Conservation (phyloP, 2,113 vertebrate genomes). For the Cygnus buccinator region DNA sequence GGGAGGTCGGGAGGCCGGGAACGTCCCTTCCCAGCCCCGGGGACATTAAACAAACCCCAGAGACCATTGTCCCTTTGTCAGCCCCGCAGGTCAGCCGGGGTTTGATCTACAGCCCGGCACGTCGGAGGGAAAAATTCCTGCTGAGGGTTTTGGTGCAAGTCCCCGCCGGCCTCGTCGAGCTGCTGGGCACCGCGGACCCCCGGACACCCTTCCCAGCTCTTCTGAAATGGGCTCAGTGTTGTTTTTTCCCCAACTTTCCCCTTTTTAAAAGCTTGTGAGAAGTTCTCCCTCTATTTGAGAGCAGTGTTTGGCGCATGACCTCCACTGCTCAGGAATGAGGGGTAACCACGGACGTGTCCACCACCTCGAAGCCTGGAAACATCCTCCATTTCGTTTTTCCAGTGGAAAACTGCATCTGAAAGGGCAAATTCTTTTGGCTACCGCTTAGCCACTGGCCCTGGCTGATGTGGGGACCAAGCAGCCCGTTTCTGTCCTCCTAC, state of each 20-base stretch:
- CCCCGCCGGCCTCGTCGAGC: background rate
- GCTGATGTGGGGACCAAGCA: background rate
- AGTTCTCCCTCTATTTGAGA: rapidly evolving
- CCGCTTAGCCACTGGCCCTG: too few relatives aligned
- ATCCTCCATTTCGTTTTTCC: background rate
- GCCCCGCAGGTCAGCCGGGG: background rate
- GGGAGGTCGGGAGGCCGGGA: background rate
- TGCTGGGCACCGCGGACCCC: background rate
- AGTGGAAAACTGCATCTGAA: background rate
- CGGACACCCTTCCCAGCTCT: background rate
- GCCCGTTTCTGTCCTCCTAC: background rate
- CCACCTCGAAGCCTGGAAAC: background rate
- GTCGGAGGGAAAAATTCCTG: background rate
- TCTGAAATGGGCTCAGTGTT: background rate
- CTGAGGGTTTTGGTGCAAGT: background rate
- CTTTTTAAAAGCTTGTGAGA: background rate
- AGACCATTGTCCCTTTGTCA: slow-evolving; percentile 24
- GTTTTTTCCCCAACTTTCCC: background rate
- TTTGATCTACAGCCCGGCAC: slow-evolving; percentile 18
- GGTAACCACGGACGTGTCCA: background rate
- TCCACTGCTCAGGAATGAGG: background rate
- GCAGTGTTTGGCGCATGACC: too few relatives aligned
- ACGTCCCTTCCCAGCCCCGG: slow-evolving; percentile 39
- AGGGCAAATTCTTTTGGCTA: background rate
- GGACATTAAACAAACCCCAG: slow-evolving; percentile 65